Percentiles rank a stretch among this genome's conserved stretches.
These are phyloP conservation scores for Ibycter americanus DNA, from an alignment of 2,797 vertebrate species.

Conservation along the genomic window DNA sequence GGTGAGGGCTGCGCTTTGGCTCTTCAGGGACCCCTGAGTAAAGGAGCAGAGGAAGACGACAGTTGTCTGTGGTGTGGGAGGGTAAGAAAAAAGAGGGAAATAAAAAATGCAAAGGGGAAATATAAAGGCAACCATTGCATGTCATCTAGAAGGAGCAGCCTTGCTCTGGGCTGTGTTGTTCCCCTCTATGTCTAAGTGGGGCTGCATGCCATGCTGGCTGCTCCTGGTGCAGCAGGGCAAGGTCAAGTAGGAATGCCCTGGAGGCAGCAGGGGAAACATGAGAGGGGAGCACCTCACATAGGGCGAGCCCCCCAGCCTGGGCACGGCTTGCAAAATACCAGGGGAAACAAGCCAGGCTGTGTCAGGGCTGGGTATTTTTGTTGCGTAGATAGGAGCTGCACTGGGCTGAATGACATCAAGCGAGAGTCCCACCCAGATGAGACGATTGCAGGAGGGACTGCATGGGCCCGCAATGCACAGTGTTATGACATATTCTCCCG, in stretches of 20 bases:
- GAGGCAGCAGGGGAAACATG: rapidly evolving
- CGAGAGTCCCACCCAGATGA: neutral
- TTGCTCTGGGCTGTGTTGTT: neutral
- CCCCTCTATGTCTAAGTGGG: neutral
- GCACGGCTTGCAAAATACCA: neutral
- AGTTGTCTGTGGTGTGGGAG: neutral
- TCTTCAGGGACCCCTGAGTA: neutral
- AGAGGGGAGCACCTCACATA: neutral
- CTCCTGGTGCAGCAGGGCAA: neutral
- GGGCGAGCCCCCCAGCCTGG: neutral
- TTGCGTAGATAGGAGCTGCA: neutral
- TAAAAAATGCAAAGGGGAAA: neutral
- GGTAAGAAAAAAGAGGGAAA: neutral
- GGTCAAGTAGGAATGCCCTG: neutral
- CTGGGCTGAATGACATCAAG: neutral
- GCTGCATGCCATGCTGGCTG: rapidly evolving
- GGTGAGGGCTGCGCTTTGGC: neutral
- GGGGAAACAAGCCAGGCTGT: neutral
- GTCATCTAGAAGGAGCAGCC: neutral
- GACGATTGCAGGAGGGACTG: neutral
- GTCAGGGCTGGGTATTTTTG: neutral
- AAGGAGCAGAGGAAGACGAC: neutral
- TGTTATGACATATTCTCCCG: neutral
- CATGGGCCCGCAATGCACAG: rapidly evolving
- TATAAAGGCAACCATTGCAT: neutral